Evolutionary conservation across 2,113 vertebrate species (phyloP), one percentile per base, ranked within the genome.

Genomic region (Vanacampus margaritifer): DNA sequence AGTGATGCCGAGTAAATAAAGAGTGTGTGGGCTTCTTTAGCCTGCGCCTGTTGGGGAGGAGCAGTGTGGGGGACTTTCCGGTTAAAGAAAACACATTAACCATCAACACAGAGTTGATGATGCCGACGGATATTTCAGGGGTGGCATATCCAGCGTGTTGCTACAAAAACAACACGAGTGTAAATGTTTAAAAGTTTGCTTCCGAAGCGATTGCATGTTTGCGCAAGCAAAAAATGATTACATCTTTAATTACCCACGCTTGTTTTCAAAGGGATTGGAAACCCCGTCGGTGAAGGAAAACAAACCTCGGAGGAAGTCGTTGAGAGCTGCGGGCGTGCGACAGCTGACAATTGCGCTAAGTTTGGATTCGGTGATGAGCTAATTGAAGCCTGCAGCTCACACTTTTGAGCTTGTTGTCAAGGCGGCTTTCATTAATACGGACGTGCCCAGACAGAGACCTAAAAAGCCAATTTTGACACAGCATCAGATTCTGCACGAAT

Each of bases 51-150:
- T 68, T 57, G 13, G 70, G 23, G 72, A 71, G 68, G 6, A 5
- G 60, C 72, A 10, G 23, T 11, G 12, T 14, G 24, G 13, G 23
- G 51, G 51, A 16, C 7, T 57, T 57, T 32, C 26, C 54, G 32
- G 26, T 57, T 65, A 59, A 79, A 79, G 69, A 86, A 78, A 86
- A 82, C 75, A 77, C 78, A 79, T 83, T 72, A 82, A 66, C 41
- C 26, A 5, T 16, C 35, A 62, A 74, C 62, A 62, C 17, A 3
- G 2, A 19, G 28, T 10, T 21, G 57, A 59, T n/a, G 57, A 36
- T n/a, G 57, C 10, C 6, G 8, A 43, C 12, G 13, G 23, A 24
- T 24, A 43, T 62, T 24, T 13, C 6, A 12, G 7, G 14, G 2
- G n/a, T 19, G 58, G 36, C 36, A 7, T 24, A 39, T 39, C 14